phyloP scores from a whole-genome alignment of 1,140 invertebrate species.

The Cydia fagiglandana region DNA sequence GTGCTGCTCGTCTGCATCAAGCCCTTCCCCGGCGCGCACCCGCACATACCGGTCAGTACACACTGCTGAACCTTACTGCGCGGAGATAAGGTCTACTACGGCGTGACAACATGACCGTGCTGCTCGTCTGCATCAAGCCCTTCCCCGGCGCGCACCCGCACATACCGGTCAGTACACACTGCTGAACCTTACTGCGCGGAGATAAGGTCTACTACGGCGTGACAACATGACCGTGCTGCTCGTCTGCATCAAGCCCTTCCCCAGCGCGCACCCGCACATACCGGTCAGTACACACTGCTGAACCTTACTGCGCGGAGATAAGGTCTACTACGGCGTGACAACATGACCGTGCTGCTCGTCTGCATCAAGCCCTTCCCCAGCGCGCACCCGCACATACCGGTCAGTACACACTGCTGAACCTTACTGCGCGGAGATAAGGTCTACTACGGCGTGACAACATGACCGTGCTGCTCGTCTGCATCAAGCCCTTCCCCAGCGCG shows the following conservation, averaged over 20 bases:
- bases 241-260: slow-evolving; percentile 86
- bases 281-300: slow-evolving; percentile 45
- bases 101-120: slow-evolving; percentile 99
- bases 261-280: slow-evolving; percentile 40
- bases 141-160: slow-evolving; percentile 49
- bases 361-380: no score
- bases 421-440: no score
- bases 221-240: slow-evolving; percentile 99
- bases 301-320: neutral
- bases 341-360: no score
- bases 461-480: no score
- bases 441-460: no score
- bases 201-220: slow-evolving; percentile 80
- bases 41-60: slow-evolving; percentile 49
- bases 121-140: slow-evolving; percentile 90
- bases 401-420: no score
- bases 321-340: no score
- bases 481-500: no score
- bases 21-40: slow-evolving; percentile 70
- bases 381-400: no score
- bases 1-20: slow-evolving; percentile 92
- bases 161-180: slow-evolving; percentile 46
- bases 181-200: neutral
- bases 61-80: neutral
- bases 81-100: slow-evolving; percentile 57